Evolutionary conservation across 2,797 vertebrate genomes (phyloP).

Genomic region (Phrynocephalus guinanensis): DNA sequence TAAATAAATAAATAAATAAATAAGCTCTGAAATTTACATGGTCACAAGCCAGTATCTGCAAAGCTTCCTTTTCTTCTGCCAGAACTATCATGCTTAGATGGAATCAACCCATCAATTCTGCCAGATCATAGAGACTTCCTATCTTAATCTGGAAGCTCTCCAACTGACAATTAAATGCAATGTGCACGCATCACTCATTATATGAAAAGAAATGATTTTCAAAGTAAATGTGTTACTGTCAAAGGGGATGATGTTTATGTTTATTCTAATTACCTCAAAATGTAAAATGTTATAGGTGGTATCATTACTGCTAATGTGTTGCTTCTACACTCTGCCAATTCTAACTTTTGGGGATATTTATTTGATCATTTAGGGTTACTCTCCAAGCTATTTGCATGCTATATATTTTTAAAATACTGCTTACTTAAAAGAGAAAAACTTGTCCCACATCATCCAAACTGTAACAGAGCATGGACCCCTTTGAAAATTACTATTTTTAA

Average conservation of each 20-base stretch:
- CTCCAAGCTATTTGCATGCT: neutral
- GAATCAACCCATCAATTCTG: no score
- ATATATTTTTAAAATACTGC: neutral
- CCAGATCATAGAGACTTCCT: no score
- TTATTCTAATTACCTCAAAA: neutral
- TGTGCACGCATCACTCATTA: neutral
- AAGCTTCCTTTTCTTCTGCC: neutral
- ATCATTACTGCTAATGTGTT: neutral
- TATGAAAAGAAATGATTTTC: neutral
- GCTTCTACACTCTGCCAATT: neutral
- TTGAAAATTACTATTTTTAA: constrained; percentile 17
- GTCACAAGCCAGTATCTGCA: neutral
- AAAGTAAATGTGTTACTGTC: neutral
- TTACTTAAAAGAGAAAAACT: neutral
- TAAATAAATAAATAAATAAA: no score
- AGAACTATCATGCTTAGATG: neutral
- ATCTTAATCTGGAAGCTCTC: no score
- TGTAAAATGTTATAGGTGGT: neutral
- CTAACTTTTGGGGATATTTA: neutral
- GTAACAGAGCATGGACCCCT: neutral
- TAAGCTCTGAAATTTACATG: no score
- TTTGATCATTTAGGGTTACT: neutral
- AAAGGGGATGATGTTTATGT: neutral
- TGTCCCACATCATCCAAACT: neutral
- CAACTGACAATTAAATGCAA: neutral